Evolutionary conservation across 2,888 invertebrate species (phyloP), one percentile per base, ranked within the genome.

Genomic region (Phyllotreta cruciferae): DNA sequence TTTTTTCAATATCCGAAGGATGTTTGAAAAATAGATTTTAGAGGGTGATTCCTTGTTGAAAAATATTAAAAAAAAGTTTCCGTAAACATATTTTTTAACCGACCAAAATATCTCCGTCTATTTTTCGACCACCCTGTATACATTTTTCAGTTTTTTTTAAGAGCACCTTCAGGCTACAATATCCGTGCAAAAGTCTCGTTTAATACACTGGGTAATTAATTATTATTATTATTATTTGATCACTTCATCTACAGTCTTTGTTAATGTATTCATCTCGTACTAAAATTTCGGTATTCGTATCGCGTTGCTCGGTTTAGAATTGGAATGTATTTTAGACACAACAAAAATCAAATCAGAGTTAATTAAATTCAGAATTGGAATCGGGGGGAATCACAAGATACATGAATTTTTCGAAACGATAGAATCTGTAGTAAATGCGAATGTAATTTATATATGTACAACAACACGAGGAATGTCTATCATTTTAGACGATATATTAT

Each of bases 191-290:
- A 24, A 60, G 60, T 60, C 60, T 60, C 41, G 56, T 37, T 56
- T 57, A 57, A 57, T 49, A 57, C 57, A 49, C 49, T 57, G 58
- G 58, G 50, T 58, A 52, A 24, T 57, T 9, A 36, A 7, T 47
- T 56, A 14, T 50, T 37, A 24, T 24, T 24, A 24, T 24, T 24
- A 24, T 24, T 52, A 38, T 52, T 60, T 60, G 60, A 60, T 60
- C 60, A 60, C 60, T 60, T 58, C 35, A n/a, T 52, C 52, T 58
- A 41, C 60, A 60, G 60, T 60, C 60, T 60, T 60, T 37, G 44
- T 50, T n/a, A 50, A 39, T 35, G 45, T 49, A 50, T 39, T 39
- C 50, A 45, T 50, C 38, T 11, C 44, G 42, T 14, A 42, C 9
- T 11, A 50, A 34, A 38, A 37, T 52, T 49, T 49, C 36, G 6